These are phyloP conservation scores for Neodiprion fabricii DNA, from an alignment of 1,140 invertebrate genomes.

Conservation along the genomic window DNA sequence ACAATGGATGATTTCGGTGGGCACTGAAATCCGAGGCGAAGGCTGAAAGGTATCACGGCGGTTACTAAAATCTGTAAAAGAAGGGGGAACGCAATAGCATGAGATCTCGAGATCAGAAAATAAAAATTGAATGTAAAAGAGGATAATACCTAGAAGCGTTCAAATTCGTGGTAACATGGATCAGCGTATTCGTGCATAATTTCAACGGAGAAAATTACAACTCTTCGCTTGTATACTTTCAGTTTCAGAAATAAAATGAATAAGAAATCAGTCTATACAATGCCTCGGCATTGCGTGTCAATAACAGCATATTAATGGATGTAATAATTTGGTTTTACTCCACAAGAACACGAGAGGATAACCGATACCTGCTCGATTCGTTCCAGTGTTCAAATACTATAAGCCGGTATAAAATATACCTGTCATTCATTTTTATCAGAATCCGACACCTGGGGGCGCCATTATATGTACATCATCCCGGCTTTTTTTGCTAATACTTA, in stretches of 20 bases:
- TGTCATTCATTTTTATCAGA: neutral
- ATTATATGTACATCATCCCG: neutral
- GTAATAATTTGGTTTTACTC: neutral
- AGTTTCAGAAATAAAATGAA: neutral
- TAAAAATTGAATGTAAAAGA: neutral
- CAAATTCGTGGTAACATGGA: neutral
- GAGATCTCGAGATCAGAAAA: too few species aligned
- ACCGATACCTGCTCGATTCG: conserved; percentile 1
- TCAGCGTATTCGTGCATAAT: neutral
- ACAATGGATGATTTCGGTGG: too few species aligned
- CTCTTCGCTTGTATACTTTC: neutral
- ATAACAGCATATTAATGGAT: conserved; percentile 1
- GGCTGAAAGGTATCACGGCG: too few species aligned
- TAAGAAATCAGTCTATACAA: neutral
- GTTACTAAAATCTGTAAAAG: too few species aligned
- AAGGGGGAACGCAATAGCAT: too few species aligned
- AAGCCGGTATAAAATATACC: neutral
- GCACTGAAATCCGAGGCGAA: too few species aligned
- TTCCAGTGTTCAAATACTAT: neutral
- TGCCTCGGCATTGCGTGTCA: neutral
- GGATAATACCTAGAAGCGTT: neutral
- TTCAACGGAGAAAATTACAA: neutral
- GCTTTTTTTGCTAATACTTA: too few species aligned
- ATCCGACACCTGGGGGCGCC: neutral
- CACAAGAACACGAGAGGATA: neutral